Conservation (phyloP, 2,113 vertebrate species). For the Sylvilagus bachmani region DNA sequence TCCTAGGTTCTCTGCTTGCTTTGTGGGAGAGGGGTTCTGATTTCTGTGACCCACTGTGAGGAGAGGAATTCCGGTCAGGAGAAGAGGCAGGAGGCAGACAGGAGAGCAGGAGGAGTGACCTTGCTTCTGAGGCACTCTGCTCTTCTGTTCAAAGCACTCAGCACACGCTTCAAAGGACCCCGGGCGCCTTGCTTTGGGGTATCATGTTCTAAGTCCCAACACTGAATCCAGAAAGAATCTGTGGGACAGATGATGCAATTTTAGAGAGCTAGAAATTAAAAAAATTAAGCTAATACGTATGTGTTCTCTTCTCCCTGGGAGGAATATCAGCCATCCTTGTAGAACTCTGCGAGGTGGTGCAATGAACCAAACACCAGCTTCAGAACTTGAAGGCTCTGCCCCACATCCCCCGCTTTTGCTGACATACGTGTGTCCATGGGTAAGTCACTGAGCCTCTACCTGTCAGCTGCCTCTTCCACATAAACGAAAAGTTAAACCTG, state of each 20-base stretch:
- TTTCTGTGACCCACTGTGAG: background rate
- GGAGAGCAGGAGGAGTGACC: background rate
- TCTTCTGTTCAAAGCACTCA: background rate
- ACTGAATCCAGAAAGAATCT: constrained; percentile 31
- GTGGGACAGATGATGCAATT: background rate
- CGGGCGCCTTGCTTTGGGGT: background rate
- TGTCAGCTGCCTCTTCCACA: background rate
- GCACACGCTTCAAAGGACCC: background rate
- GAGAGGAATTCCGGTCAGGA: background rate
- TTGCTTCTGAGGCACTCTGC: background rate
- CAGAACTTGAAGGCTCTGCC: constrained; percentile 4
- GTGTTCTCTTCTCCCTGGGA: background rate
- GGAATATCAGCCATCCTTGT: background rate
- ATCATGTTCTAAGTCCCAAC: background rate
- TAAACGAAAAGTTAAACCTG: background rate
- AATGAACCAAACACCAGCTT: background rate
- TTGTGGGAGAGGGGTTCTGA: background rate
- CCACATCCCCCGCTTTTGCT: background rate
- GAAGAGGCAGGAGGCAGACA: background rate
- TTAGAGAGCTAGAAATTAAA: constrained; percentile 36
- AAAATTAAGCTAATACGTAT: constrained; percentile 20
- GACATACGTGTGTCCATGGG: background rate
- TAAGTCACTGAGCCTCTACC: background rate
- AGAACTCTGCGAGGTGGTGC: constrained; percentile 13
- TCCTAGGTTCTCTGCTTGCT: background rate